A percentile compares a stretch with the other conserved stretches of the same genome.
phyloP scores from a whole-genome alignment of 1,140 invertebrate species.

The Zaprionus gabonicus region DNA sequence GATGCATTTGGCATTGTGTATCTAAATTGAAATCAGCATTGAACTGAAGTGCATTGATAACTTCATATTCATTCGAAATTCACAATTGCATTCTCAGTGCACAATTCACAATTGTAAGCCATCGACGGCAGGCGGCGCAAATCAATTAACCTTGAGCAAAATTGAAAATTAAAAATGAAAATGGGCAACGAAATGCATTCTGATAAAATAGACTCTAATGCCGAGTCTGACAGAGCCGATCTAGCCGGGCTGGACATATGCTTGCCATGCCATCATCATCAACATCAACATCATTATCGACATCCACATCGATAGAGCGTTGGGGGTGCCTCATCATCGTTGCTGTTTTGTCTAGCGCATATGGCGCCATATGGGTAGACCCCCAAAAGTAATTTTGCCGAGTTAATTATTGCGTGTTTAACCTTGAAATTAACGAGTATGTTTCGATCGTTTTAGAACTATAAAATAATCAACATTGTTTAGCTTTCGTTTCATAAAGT shows the following conservation, averaged over 20 bases:
- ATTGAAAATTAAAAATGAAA: constrained; percentile 57
- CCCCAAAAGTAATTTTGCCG: constrained; percentile 64
- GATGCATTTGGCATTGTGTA: constrained; percentile 62
- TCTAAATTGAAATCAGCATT: constrained; percentile 78
- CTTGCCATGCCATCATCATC: constrained; percentile 45
- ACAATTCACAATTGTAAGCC: constrained; percentile 56
- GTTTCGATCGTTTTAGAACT: constrained; percentile 75
- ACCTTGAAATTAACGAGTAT: constrained; percentile 70
- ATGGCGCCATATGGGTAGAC: constrained; percentile 28
- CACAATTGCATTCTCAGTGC: constrained; percentile 49
- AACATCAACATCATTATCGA: constrained; percentile 29
- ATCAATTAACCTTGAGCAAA: constrained; percentile 70
- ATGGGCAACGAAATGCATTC: constrained; percentile 73
- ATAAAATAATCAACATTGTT: constrained; percentile 81
- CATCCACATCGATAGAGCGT: too few species aligned
- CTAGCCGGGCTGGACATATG: constrained; percentile 49
- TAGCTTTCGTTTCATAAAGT: constrained; percentile 70
- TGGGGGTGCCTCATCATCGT: constrained; percentile 12
- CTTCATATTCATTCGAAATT: constrained; percentile 65
- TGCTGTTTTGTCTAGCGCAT: constrained; percentile 30
- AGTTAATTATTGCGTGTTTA: constrained; percentile 79
- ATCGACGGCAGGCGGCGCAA: constrained; percentile 31
- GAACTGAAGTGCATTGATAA: constrained; percentile 70
- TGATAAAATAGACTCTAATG: constrained; percentile 50
- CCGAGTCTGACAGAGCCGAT: constrained; percentile 14